Evolutionary conservation across 2,888 invertebrate genomes (phyloP), one percentile per base, ranked within the genome.

Genomic region (Scaptomyza reducta): DNA sequence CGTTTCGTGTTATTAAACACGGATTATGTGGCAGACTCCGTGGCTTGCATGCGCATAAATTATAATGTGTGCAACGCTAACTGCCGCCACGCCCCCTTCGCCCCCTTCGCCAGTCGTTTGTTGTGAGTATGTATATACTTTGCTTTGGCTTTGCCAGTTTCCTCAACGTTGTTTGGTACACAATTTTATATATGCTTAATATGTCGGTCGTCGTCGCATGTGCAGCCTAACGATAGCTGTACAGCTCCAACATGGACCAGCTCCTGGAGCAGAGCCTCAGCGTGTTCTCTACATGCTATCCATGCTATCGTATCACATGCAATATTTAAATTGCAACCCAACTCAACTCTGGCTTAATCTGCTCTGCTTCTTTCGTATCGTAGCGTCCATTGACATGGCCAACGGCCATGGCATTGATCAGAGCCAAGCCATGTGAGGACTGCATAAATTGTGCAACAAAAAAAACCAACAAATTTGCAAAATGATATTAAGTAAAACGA

Each of bases 21-120:
- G 84, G 88, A 84, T 84, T 84, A 84, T 89, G 86, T 86, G 88
- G 75, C 89, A 87, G 83, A 87, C 86, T 85, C 86, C 79, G 56
- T 74, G 81, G 79, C 72, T 85, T 86, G 87, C 89, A 88, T 87
- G 88, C 62, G 88, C 89, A 84, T 84, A 84, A 84, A 84, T 89
- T 84, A 84, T 82, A 82, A 79, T 73, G 79, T 40, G 40, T 75
- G 79, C 72, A 77, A 69, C 70, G 79, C 72, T 74, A 70, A 59
- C 84, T 58, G 72, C 65, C 54, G 64, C 57, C 67, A 74, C 86
- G 67, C 77, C 79, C 58, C 60, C 22, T 14, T 38, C 9, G 9
- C n/a, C n/a, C n/a, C 33, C 46, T 27, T 27, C 1, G 6, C 22
- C 35, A 33, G 6, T 6, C 55, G 58, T 55, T 55, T 7, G 45